phyloP scores from a whole-genome alignment of 1,140 invertebrate genomes.

The Drosophila fuyamai region DNA sequence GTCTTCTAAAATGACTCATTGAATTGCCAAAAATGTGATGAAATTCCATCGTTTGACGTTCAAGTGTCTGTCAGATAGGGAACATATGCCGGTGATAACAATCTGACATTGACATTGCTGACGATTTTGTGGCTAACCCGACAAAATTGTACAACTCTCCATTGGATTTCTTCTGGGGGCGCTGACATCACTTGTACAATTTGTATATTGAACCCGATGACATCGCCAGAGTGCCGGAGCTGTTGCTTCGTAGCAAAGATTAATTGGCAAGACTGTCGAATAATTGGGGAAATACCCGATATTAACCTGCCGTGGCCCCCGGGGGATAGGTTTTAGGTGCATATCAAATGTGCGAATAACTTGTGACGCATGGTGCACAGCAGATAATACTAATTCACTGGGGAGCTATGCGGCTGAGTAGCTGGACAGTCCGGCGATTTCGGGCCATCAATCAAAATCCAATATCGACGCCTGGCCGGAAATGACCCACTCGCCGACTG shows the following conservation, averaged over 20 bases:
- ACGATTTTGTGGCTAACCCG: neutral
- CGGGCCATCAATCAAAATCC: conserved; percentile 40
- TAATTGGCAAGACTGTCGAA: conserved; percentile 39
- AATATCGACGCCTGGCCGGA: conserved; percentile 25
- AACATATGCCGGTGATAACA: conserved; percentile 19
- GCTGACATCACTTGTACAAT: conserved; percentile 9
- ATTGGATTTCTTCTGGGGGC: conserved; percentile 12
- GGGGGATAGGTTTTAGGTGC: conserved; percentile 31
- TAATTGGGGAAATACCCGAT: conserved; percentile 62
- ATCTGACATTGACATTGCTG: conserved; percentile 22
- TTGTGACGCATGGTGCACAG: conserved; percentile 32
- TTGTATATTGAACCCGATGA: conserved; percentile 52
- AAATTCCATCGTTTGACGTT: conserved; percentile 31
- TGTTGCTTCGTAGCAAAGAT: conserved; percentile 27
- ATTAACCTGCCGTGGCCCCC: conserved; percentile 39
- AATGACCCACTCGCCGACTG: conserved; percentile 58
- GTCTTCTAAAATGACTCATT: conserved; percentile 27
- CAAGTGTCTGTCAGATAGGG: conserved; percentile 14
- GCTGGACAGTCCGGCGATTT: neutral
- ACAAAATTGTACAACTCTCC: neutral
- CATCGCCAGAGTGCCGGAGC: conserved; percentile 27
- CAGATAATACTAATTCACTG: conserved; percentile 14
- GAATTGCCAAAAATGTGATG: conserved; percentile 26
- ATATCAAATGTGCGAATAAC: conserved; percentile 48
- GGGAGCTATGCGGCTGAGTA: neutral